Evolutionary conservation across 2,113 vertebrate genomes (phyloP).

Genomic region (Globicephala melas): DNA sequence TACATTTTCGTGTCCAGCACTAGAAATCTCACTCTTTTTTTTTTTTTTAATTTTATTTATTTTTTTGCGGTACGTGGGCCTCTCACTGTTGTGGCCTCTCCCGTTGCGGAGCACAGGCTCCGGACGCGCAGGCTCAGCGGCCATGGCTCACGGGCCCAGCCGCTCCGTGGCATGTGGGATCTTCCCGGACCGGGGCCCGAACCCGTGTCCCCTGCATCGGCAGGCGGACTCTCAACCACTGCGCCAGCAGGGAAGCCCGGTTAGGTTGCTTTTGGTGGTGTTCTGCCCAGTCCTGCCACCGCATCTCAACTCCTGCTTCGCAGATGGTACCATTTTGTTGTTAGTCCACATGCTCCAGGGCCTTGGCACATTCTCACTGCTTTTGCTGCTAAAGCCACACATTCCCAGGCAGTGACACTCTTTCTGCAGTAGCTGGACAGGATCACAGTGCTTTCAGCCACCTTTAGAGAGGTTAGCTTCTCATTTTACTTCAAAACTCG

Average conservation of each 20-base stretch:
- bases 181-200: too few species aligned
- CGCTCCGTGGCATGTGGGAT: too few species aligned
- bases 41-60: too few species aligned
- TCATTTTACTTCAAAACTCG: neutral
- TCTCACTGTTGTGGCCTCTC: too few species aligned
- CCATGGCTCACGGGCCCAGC: too few species aligned
- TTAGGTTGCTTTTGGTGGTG: neutral
- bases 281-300: fast-evolving
- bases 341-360: neutral
- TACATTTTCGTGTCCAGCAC: neutral
- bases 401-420: neutral
- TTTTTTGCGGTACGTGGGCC: too few species aligned
- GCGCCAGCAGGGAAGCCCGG: too few species aligned
- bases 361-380: neutral
- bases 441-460: neutral
- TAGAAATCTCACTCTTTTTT: neutral
- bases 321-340: neutral
- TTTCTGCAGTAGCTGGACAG: neutral
- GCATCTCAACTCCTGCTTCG: neutral
- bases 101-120: too few species aligned
- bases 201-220: too few species aligned
- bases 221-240: too few species aligned
- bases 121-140: too few species aligned
- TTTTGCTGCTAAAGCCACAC: neutral
- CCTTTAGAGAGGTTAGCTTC: neutral